phyloP scores from a whole-genome alignment of 2,888 invertebrate species.

The Lymantria dispar region DNA sequence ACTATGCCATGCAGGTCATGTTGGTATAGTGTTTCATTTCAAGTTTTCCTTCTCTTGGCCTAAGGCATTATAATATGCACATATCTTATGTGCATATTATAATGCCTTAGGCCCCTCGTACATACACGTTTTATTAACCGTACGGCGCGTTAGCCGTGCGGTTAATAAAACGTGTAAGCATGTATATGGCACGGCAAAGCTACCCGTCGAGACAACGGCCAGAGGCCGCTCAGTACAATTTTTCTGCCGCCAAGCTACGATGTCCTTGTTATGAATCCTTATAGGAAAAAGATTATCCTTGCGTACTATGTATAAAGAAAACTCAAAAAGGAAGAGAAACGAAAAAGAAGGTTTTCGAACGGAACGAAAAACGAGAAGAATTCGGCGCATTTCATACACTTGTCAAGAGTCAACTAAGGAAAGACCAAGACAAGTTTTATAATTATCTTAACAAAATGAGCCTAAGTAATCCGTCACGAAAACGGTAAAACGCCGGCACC shows the following conservation, averaged over 20 bases:
- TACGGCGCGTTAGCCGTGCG: no score
- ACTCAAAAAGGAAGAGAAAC: not conserved
- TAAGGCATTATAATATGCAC: no score
- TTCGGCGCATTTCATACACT: slow-evolving; percentile 23
- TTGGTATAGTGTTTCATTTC: no score
- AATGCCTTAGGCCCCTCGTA: no score
- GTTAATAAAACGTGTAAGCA: slow-evolving; percentile 13
- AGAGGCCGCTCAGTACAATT: slow-evolving; percentile 8
- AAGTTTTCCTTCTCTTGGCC: no score
- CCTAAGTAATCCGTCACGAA: no score
- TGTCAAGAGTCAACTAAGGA: slow-evolving; percentile 14
- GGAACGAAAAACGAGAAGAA: slow-evolving; percentile 23
- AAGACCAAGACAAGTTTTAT: not conserved
- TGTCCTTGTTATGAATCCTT: not conserved
- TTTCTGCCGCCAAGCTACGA: slow-evolving; percentile 3
- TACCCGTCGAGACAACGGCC: slow-evolving; percentile 9
- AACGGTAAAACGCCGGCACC: no score
- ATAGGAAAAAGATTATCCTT: not conserved
- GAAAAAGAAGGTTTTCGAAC: slow-evolving; percentile 4
- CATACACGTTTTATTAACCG: no score
- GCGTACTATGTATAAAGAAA: not conserved
- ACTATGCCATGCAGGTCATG: no score
- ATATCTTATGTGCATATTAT: no score
- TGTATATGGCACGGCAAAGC: slow-evolving; percentile 11
- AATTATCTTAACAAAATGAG: not conserved